Base-by-base conservation (phyloP, 2,888 invertebrate genomes). In the Eumerus sabulonum region DNA sequence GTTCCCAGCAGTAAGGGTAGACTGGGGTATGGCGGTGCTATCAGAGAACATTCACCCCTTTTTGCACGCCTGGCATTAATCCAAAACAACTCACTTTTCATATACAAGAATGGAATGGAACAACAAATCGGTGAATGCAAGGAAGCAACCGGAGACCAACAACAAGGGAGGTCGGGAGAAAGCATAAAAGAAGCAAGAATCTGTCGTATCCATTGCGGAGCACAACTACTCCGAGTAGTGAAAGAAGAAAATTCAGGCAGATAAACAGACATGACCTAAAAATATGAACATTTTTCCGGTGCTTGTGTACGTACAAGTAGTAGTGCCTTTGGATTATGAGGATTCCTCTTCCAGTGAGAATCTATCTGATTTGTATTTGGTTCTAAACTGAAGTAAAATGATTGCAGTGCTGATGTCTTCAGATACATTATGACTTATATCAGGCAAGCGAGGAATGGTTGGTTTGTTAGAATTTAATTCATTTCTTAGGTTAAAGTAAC, bases 211-310 rank as follows among this genome's bases (percentile, higher is more conserved):
- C 53, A 48, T 56, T 18, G 45, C 42, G 42, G 13, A 27, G 73
- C 74, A 64, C 64, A 74, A 79, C 79, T 74, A 79, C 73, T 64
- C 50, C 16, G 35, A 35, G 56, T 16, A 40, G 14, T 40, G 19
- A 42, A 48, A 53, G 47, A 1, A 17, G 16, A 14, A 13, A 48
- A 50, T 47, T 74, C 68, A 79, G 79, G 74, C 79, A 70, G 79
- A 79, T 79, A 79, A 79, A 79, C 74, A 79, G 79, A 73, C 79
- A 73, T 79, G 79, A 79, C 79, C 79, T 79, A 79, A 68, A 79
- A 79, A 79, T 79, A 74, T 70, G 79, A 68, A 74, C 68, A 79
- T 70, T 74, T 59, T 47, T 59, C 63, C 27, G 7, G 27, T 27
- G 27, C 27, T 27, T 2, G 38, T 42, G 18, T 11, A 17, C 9